Conservation (phyloP, 2,113 vertebrate genomes). For the Dipodomys ordii region DNA sequence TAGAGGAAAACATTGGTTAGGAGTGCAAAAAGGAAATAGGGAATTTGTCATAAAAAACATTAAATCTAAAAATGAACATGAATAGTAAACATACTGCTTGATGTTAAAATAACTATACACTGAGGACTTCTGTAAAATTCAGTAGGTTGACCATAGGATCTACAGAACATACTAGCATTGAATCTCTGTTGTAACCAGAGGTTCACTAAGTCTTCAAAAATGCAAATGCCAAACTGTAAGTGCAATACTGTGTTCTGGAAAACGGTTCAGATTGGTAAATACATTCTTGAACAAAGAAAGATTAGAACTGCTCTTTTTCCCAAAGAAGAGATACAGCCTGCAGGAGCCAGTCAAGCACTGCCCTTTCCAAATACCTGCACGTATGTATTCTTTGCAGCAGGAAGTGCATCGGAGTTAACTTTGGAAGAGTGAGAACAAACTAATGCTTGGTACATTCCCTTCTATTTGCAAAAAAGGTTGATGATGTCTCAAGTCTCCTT, state of each 20-base stretch:
- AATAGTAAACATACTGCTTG: not conserved
- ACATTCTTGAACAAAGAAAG: not conserved
- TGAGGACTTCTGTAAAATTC: not conserved
- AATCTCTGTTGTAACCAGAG: not conserved
- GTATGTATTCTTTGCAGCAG: not conserved
- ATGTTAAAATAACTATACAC: not conserved
- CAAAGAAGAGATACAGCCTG: not conserved
- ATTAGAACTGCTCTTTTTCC: not conserved
- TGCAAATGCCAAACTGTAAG: constrained; percentile 71
- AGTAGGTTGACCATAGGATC: not conserved
- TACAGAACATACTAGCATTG: not conserved
- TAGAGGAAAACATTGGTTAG: not conserved
- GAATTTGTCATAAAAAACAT: not conserved
- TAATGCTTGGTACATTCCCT: not conserved
- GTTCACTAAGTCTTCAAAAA: not conserved
- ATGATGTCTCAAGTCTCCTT: not conserved
- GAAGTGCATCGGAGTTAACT: not conserved
- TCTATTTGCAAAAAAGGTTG: constrained; percentile 47
- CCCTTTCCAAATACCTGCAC: not conserved
- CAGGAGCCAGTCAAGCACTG: not conserved
- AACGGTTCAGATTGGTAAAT: constrained; percentile 77
- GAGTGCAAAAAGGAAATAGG: not conserved
- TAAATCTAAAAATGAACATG: not conserved
- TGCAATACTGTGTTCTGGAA: constrained; percentile 75
- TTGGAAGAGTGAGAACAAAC: constrained; percentile 47